A percentile compares a stretch with the other conserved stretches of the same genome.
Evolutionary conservation across 2,797 vertebrate genomes (phyloP).

Genomic region (Hephaestus fuliginosus): DNA sequence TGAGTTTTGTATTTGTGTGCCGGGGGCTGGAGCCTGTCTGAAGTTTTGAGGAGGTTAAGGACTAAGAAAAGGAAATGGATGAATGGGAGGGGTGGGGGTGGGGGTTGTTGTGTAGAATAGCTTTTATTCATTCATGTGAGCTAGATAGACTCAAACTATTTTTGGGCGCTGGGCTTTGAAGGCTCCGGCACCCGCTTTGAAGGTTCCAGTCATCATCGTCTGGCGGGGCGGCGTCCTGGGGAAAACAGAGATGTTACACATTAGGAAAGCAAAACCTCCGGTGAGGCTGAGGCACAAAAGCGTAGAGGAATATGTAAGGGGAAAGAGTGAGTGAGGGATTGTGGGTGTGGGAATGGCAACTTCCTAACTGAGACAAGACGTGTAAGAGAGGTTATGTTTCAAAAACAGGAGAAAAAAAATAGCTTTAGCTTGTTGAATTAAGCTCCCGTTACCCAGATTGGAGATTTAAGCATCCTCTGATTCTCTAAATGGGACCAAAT

Average conservation of each 20-base stretch:
- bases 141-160: conserved; percentile 51
- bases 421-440: conserved; percentile 12
- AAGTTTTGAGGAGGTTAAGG: conserved; percentile 57
- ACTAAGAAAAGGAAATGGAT: conserved; percentile 38
- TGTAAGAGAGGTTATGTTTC: conserved; percentile 33
- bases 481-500: conserved; percentile 52
- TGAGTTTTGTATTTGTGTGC: conserved; percentile 36
- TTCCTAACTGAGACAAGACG: conserved; percentile 35
- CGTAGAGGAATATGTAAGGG: conserved; percentile 29
- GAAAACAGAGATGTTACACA: conserved; percentile 58
- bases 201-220: conserved; percentile 42
- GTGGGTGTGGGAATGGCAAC: neutral
- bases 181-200: conserved; percentile 47
- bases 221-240: conserved; percentile 38
- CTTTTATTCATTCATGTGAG: conserved; percentile 64
- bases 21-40: conserved; percentile 21
- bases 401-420: conserved; percentile 13
- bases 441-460: conserved; percentile 56
- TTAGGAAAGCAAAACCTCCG: conserved; percentile 62
- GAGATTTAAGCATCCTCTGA: conserved; percentile 38
- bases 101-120: conserved; percentile 12
- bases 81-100: neutral
- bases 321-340: conserved; percentile 7
- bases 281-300: conserved; percentile 28
- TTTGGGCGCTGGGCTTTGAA: conserved; percentile 39